These are phyloP conservation scores for Diploscapter pachys DNA, from an alignment of 1,140 invertebrate genomes.

Conservation along the genomic window DNA sequence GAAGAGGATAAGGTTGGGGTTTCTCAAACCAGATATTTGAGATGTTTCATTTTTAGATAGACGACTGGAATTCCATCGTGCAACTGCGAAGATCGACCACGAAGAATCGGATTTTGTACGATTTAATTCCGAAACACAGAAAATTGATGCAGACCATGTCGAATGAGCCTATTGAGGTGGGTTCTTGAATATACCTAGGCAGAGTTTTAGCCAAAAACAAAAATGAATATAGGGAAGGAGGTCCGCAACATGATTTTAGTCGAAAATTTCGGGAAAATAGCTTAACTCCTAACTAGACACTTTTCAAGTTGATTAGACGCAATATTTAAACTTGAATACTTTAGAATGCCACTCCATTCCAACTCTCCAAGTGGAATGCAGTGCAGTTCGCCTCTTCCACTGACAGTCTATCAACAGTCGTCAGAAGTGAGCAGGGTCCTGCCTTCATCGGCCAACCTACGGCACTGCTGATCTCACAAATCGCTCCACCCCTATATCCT, in stretches of 20 bases:
- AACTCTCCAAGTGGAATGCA: constrained; percentile 28
- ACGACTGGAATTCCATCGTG: constrained; percentile 34
- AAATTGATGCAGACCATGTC: constrained; percentile 26
- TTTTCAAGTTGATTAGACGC: neutral
- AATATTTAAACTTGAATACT: neutral
- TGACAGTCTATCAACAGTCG: constrained; percentile 20
- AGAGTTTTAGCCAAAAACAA: too few species aligned
- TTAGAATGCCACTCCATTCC: constrained; percentile 25
- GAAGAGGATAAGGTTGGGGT: constrained; percentile 32
- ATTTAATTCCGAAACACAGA: constrained; percentile 31
- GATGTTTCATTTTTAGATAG: constrained; percentile 7
- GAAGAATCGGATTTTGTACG: constrained; percentile 36
- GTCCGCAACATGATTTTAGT: too few species aligned
- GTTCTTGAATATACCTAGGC: too few species aligned
- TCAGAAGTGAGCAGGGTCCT: constrained; percentile 21
- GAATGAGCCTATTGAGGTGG: constrained; percentile 27
- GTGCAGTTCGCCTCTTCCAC: constrained; percentile 26
- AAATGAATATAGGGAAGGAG: too few species aligned
- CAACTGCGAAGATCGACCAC: constrained; percentile 25
- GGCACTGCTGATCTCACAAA: constrained; percentile 24
- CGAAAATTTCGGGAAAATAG: too few species aligned
- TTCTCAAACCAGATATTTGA: neutral
- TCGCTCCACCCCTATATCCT: constrained; percentile 22
- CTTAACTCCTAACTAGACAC: neutral
- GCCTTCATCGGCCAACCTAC: constrained; percentile 30